Evolutionary conservation across 2,888 invertebrate genomes (phyloP).

Genomic region (Conistra vaccinii): DNA sequence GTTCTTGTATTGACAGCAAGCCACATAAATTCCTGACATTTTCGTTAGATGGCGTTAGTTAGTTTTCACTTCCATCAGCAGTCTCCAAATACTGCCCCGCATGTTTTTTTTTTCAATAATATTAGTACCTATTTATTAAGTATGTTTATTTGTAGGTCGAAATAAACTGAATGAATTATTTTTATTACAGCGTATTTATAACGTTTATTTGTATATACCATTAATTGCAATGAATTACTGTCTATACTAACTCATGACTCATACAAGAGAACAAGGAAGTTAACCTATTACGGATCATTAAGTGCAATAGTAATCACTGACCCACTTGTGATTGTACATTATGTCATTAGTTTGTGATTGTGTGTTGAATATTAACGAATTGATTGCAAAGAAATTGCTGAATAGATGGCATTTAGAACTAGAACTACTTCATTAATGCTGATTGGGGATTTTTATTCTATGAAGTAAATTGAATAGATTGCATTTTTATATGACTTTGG

Average conservation of each 20-base stretch:
- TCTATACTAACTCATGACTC: slow-evolving; percentile 29
- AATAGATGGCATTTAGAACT: slow-evolving; percentile 5
- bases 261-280: slow-evolving; percentile 38
- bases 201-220: neutral
- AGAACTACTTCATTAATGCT: neutral
- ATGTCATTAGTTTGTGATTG: slow-evolving; percentile 38
- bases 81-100: too few relatives aligned
- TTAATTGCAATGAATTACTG: neutral
- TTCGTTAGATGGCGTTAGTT: too few relatives aligned
- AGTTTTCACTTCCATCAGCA: too few relatives aligned
- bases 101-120: neutral
- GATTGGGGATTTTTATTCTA: neutral
- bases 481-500: slow-evolving; percentile 12
- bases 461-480: neutral
- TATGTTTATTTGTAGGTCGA: neutral
- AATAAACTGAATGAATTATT: neutral
- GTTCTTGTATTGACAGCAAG: too few relatives aligned
- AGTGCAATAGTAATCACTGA: slow-evolving; percentile 55
- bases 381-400: slow-evolving; percentile 17
- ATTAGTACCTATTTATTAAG: neutral
- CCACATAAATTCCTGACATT: too few relatives aligned
- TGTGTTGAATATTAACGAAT: slow-evolving; percentile 34
- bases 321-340: slow-evolving; percentile 52
- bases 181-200: neutral
- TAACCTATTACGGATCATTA: slow-evolving; percentile 56